Evolutionary conservation across 2,797 vertebrate genomes (phyloP), one percentile per base, ranked within the genome.

Genomic region (Ciconia nigra): DNA sequence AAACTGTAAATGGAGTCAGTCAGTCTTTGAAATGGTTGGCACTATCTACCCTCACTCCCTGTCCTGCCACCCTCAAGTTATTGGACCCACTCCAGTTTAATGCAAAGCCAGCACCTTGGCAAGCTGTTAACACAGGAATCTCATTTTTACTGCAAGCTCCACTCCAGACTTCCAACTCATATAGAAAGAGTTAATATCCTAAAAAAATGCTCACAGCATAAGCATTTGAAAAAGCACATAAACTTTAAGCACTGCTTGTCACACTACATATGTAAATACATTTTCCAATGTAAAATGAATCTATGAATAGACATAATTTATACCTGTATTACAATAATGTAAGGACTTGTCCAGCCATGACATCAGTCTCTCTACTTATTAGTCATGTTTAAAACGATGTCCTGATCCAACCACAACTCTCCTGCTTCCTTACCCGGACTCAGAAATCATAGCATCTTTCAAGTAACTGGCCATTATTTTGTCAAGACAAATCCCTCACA

Each of bases 251-350:
- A 1, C 26, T 28, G 26, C 17, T 77, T 65, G 26, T 54, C n/a
- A 37, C 15, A 72, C 15, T 37, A 35, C 25, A 12, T 31, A 57
- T 5, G 5, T 33, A 47, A 79, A 35, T 11, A 46, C 13, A 29
- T 46, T 42, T 83, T 28, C 55, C 39, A 35, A 17, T 22, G 31
- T 46, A 78, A 87, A 91, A 7, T 16, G 28, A 52, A 35, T 19
- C 3, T 5, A 15, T 17, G 18, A 58, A 42, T 2, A 58, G 10
- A 28, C 5, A 26, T 31, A 51, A 47, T 47, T 62, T 85, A 59
- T 39, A 87, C 4, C 37, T 47, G 0, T 25, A 71, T 33, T 62
- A 33, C 8, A 59, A 21, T n/a, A 29, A 52, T 1, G 4, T 5
- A 63, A 76, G 44, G 51, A 41, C 39, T 58, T 76, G 31, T 63